Percentiles rank a stretch among this genome's conserved stretches.
phyloP scores from a whole-genome alignment of 30 jellyfish, hydroid and myxozoan species.

The Turritopsis rubra region DNA sequence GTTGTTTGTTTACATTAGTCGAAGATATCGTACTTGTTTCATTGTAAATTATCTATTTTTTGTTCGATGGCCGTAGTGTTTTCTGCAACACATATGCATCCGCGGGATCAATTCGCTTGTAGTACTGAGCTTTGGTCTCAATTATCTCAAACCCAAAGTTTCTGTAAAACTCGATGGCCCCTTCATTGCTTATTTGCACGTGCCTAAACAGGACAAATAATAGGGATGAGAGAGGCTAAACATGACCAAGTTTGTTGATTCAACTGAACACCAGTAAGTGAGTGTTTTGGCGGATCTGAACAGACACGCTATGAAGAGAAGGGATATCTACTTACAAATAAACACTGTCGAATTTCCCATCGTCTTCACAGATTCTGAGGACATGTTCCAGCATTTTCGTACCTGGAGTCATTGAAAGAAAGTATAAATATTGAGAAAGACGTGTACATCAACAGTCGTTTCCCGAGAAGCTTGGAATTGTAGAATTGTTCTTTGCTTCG shows the following conservation, averaged over 20 bases:
- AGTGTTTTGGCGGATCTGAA: no score
- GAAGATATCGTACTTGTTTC: not conserved
- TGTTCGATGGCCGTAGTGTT: slow-evolving; percentile 48
- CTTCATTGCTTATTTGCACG: slow-evolving; percentile 97
- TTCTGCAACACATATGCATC: slow-evolving; percentile 96
- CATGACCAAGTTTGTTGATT: not conserved
- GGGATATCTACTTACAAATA: slow-evolving; percentile 61
- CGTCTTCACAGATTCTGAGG: slow-evolving; percentile 82
- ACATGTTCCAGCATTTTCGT: slow-evolving; percentile 95
- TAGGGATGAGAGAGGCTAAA: no score
- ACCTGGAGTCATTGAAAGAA: slow-evolving; percentile 37
- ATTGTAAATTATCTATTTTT: not conserved
- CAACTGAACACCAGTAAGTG: not conserved
- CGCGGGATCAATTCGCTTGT: slow-evolving; percentile 96
- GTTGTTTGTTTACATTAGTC: not conserved
- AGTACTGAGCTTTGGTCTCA: slow-evolving; percentile 90
- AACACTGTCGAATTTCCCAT: slow-evolving; percentile 88
- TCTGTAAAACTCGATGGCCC: slow-evolving; percentile 88
- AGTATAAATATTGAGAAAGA: not conserved
- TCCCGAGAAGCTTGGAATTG: no score
- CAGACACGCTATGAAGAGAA: not conserved
- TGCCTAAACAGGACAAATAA: slow-evolving; percentile 54
- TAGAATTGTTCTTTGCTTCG: not conserved
- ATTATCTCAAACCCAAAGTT: slow-evolving; percentile 92
- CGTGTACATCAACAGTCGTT: no score